These are phyloP conservation scores for Meiosimyza decipiens DNA, from an alignment of 2,888 invertebrate genomes.

Conservation along the genomic window DNA sequence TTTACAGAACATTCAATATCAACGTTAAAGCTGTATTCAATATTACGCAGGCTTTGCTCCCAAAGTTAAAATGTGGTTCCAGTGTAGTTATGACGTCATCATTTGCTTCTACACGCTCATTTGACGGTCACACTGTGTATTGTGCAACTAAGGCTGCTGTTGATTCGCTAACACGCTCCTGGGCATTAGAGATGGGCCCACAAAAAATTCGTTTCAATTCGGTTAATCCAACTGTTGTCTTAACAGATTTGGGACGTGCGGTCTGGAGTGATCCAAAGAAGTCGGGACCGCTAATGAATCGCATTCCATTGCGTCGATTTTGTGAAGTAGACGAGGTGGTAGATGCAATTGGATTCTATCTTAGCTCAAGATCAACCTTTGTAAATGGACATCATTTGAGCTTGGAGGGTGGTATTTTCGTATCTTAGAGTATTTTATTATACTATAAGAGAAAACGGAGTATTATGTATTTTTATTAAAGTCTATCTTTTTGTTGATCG, in stretches of 20 bases:
- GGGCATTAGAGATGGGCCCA: conserved; percentile 88
- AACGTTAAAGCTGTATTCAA: conserved; percentile 89
- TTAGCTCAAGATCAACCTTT: conserved; percentile 84
- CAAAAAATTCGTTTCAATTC: conserved; percentile 87
- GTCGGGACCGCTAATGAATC: conserved; percentile 76
- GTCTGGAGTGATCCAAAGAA: conserved; percentile 86
- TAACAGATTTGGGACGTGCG: conserved; percentile 87
- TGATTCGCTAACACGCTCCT: conserved; percentile 82
- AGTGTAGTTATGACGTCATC: conserved; percentile 93
- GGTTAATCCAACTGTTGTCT: conserved; percentile 93
- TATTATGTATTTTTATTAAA: too few relatives aligned
- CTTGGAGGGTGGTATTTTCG: conserved; percentile 83
- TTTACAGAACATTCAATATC: conserved; percentile 74
- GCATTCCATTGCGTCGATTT: conserved; percentile 85
- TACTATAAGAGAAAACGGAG: too few relatives aligned
- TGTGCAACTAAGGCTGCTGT: conserved; percentile 90
- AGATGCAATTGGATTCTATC: conserved; percentile 80
- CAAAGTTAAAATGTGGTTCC: conserved; percentile 79
- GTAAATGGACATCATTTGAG: conserved; percentile 82
- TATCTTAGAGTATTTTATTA: conserved; percentile 50
- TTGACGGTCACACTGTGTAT: conserved; percentile 83
- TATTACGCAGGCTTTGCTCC: conserved; percentile 84
- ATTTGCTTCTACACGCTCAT: conserved; percentile 75
- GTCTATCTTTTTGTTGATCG: too few relatives aligned
- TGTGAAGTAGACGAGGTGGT: conserved; percentile 86